A percentile compares a stretch with the other conserved stretches of the same genome.
Conservation (phyloP, 2,797 vertebrate species). For the Tadarida brasiliensis region DNA sequence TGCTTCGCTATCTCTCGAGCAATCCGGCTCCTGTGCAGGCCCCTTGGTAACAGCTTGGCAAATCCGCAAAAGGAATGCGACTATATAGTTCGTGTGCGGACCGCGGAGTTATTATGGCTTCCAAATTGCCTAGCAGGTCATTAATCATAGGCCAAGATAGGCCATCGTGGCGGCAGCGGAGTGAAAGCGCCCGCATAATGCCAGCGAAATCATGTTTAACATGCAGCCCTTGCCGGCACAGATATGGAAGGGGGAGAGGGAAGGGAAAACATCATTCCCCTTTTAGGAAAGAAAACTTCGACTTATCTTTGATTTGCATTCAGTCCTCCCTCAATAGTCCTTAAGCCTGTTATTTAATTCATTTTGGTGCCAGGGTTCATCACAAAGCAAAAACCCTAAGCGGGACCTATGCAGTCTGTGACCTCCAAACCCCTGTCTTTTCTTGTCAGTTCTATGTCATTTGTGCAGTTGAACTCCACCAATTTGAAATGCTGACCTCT, state of each 20-base stretch:
- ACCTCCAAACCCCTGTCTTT: conserved; percentile 92
- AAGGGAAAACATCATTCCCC: conserved; percentile 87
- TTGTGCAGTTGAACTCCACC: conserved; percentile 93
- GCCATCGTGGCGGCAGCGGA: conserved; percentile 88
- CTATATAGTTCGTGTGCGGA: conserved; percentile 91
- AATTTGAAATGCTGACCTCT: conserved; percentile 92
- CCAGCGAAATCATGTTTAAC: conserved; percentile 92
- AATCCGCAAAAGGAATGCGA: conserved; percentile 92
- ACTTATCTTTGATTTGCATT: conserved; percentile 95
- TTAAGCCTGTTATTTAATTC: conserved; percentile 94
- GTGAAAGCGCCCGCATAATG: conserved; percentile 91
- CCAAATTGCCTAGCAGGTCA: conserved; percentile 93
- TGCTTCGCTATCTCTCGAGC: conserved; percentile 90
- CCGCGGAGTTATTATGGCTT: conserved; percentile 91
- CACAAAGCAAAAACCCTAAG: conserved; percentile 91
- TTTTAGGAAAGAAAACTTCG: conserved; percentile 93
- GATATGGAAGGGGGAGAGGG: conserved; percentile 90
- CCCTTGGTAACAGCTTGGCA: conserved; percentile 93
- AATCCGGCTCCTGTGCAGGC: conserved; percentile 88
- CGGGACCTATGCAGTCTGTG: conserved; percentile 90
- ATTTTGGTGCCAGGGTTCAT: conserved; percentile 91
- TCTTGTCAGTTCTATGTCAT: conserved; percentile 92
- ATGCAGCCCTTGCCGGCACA: conserved; percentile 90
- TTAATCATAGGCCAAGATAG: conserved; percentile 93
- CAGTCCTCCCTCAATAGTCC: conserved; percentile 91